Conservation (phyloP, 2,113 vertebrate species). For the Macroglossus sobrinus region DNA sequence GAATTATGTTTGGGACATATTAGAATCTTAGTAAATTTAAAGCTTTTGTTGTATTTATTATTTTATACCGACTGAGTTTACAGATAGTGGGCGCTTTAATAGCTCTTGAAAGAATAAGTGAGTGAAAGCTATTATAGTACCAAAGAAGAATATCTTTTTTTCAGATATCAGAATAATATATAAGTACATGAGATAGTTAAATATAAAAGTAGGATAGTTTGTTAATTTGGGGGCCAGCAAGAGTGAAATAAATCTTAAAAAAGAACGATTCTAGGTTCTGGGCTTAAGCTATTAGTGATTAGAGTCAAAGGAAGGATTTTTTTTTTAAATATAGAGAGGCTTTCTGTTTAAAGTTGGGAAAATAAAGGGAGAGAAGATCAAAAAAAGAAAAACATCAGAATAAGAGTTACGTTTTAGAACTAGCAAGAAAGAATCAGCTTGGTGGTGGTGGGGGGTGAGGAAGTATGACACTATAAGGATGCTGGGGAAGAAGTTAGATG, state of each 20-base stretch:
- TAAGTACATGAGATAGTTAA: neutral
- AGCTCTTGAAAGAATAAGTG: neutral
- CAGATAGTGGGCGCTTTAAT: neutral
- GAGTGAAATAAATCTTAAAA: neutral
- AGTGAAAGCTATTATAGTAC: neutral
- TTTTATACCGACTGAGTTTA: conserved; percentile 35
- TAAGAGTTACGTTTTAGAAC: neutral
- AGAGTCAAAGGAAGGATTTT: neutral
- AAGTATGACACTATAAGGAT: neutral
- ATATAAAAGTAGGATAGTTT: neutral
- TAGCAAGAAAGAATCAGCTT: neutral
- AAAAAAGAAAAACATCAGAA: neutral
- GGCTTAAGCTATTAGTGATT: neutral
- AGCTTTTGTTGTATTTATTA: conserved; percentile 10
- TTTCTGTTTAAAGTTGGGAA: neutral
- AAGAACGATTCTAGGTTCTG: conserved; percentile 11
- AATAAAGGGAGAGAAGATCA: neutral
- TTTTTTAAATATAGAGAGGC: neutral
- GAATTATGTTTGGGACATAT: neutral
- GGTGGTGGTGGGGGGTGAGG: neutral
- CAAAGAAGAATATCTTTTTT: neutral
- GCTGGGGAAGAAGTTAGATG: neutral
- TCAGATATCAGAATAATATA: neutral
- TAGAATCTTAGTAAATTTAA: conserved; percentile 8
- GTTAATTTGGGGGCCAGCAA: neutral